Evolutionary conservation across 2,113 vertebrate genomes (phyloP), one percentile per base, ranked within the genome.

Genomic region (Panthera tigris): DNA sequence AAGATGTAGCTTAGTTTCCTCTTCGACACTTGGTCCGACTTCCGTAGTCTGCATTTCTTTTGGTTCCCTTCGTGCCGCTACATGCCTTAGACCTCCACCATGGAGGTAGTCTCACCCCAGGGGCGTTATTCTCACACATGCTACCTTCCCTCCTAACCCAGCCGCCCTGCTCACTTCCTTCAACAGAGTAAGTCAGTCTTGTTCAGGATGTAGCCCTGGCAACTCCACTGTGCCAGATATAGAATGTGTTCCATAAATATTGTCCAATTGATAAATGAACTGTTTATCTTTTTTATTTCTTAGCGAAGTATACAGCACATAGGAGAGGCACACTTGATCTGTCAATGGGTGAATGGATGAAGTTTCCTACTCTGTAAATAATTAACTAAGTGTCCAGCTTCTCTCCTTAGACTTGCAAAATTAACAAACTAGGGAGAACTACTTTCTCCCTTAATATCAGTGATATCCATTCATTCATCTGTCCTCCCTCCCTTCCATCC

Each of bases 391-490:
- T 52, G 95, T 52, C 90, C 52, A 82, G 76, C 27, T 39, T 79
- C 81, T 76, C 65, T 82, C 16, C 52, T 90, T 79, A 80, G 79
- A 45, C 90, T 79, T 90, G 14, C 65, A 89, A 96, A 97, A 71
- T 85, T 84, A 76, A 73, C 6, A 61, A 45, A 45, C 25, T 8
- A 76, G 41, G 73, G 25, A 41, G 41, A 76, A 55, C 39, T 88
- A 50, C 21, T 69, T 94, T 82, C 4, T 81, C 48, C 33, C 1
- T 97, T 81, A 95, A 94, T 81, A 94, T 96, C 63, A 41, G 19
- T 50, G 45, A 66, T 45, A 78, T 7, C 50, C 12, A 52, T 63
- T 71, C 19, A 95, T 68, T 94, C 57, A 39, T 29, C 39, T 36
- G 45, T 33, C 25, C 16, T 82, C 8, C 11, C 66, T 81, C 74